phyloP scores from a whole-genome alignment of 2,113 vertebrate species.

The Ophthalmolycus amberensis region DNA sequence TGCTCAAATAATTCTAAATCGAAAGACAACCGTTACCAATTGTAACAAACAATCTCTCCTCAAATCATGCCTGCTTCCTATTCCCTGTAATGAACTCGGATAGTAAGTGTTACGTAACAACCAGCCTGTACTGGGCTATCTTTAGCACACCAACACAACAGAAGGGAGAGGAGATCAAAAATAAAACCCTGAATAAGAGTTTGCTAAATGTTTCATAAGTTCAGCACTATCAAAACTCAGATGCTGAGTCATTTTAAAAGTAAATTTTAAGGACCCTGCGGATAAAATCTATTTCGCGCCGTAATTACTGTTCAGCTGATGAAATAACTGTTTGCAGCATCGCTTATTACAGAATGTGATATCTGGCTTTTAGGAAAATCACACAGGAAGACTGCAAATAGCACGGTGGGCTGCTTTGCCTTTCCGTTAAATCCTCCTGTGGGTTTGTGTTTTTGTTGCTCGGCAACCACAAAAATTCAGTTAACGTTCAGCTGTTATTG shows the following conservation, averaged over 20 bases:
- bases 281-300: not conserved
- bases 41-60: not conserved
- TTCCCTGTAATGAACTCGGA: not conserved
- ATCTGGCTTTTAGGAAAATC: not conserved
- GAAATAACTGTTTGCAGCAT: not conserved
- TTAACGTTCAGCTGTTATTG: not conserved
- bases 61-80: not conserved
- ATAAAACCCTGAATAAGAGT: slow-evolving; percentile 9
- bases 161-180: not conserved
- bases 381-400: not conserved
- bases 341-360: not conserved
- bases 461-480: slow-evolving; percentile 3
- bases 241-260: slow-evolving; percentile 26
- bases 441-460: slow-evolving; percentile 29
- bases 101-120: slow-evolving; percentile 40
- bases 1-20: not conserved
- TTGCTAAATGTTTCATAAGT: slow-evolving; percentile 57
- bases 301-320: not conserved
- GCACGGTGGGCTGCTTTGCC: not conserved
- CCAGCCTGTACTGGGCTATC: slow-evolving; percentile 15
- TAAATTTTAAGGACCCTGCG: not conserved
- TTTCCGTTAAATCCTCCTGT: not conserved
- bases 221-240: not conserved
- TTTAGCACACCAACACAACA: slow-evolving; percentile 27
- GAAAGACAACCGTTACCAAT: not conserved